A percentile compares a stretch with the other conserved stretches of the same genome.
Evolutionary conservation across 1,140 invertebrate genomes (phyloP).

Genomic region (Aporrectodea caliginosa): DNA sequence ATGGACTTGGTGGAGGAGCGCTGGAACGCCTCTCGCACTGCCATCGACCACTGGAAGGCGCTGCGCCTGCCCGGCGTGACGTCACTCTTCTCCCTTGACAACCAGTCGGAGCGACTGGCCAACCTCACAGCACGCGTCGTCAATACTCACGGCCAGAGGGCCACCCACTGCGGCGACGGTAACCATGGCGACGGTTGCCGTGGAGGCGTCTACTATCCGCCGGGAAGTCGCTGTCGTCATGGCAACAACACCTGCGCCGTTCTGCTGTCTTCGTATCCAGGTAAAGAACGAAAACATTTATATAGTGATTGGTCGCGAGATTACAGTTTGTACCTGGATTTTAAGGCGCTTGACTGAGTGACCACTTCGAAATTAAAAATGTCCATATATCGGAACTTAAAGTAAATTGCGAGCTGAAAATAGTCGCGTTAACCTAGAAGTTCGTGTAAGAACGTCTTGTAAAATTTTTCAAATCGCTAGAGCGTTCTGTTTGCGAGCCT

Average conservation of each 20-base stretch:
- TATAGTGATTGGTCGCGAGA: too few species aligned
- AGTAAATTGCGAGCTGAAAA: too few species aligned
- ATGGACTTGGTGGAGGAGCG: conserved; percentile 41
- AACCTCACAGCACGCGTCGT: conserved; percentile 35
- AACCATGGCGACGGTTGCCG: conserved; percentile 35
- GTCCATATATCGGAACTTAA: too few species aligned
- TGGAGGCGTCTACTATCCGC: conserved; percentile 6
- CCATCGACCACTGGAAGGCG: conserved; percentile 46
- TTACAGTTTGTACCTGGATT: too few species aligned
- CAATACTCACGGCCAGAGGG: too few species aligned
- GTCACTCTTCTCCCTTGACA: neutral
- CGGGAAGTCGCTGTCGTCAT: conserved; percentile 51
- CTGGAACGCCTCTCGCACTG: conserved; percentile 37
- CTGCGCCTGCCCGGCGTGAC: conserved; percentile 24
- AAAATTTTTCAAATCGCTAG: too few species aligned
- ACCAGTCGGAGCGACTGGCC: conserved; percentile 5
- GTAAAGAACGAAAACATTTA: too few species aligned
- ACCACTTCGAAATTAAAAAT: too few species aligned
- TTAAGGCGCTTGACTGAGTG: too few species aligned
- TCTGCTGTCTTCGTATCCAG: conserved; percentile 60
- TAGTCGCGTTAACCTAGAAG: too few species aligned
- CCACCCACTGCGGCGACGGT: neutral
- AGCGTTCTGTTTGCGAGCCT: too few species aligned
- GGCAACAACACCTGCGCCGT: conserved; percentile 58
- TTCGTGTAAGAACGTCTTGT: too few species aligned